Conservation (phyloP, 2,113 vertebrate species). For the Paraplagusia blochii region DNA sequence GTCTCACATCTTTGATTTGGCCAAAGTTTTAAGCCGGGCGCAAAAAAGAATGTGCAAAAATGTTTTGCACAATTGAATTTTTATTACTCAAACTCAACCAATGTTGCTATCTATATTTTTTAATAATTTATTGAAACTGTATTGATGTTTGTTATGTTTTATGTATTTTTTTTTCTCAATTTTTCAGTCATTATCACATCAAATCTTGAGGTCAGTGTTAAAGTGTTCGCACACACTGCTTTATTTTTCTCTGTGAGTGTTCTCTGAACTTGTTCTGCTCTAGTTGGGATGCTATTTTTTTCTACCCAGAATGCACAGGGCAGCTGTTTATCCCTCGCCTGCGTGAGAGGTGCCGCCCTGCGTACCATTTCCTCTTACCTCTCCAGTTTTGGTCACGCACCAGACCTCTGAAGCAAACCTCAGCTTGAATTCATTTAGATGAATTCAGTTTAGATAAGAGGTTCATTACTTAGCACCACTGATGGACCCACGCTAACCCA, state of each 20-base stretch:
- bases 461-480: slow-evolving; percentile 18
- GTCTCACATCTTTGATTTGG: too few relatives aligned
- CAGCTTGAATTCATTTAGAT: slow-evolving; percentile 25
- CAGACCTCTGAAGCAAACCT: slow-evolving; percentile 38
- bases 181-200: too few relatives aligned
- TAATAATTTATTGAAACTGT: too few relatives aligned
- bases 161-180: too few relatives aligned
- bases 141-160: too few relatives aligned
- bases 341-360: slow-evolving; percentile 42
- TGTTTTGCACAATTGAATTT: too few relatives aligned
- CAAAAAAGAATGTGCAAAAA: too few relatives aligned
- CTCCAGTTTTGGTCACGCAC: slow-evolving; percentile 21
- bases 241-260: slow-evolving; percentile 22
- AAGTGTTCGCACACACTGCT: slow-evolving; percentile 7
- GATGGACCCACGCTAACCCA: slow-evolving; percentile 22
- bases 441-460: slow-evolving; percentile 18
- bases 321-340: slow-evolving; percentile 48
- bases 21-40: too few relatives aligned
- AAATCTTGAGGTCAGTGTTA: neutral
- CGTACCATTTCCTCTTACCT: slow-evolving; percentile 58
- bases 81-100: too few relatives aligned
- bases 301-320: slow-evolving; percentile 39
- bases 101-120: too few relatives aligned
- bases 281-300: slow-evolving; percentile 35
- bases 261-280: slow-evolving; percentile 55